A percentile compares a stretch with the other conserved stretches of the same genome.
Evolutionary conservation across 2,888 invertebrate species (phyloP).

Genomic region (Halictus quadricinctus): DNA sequence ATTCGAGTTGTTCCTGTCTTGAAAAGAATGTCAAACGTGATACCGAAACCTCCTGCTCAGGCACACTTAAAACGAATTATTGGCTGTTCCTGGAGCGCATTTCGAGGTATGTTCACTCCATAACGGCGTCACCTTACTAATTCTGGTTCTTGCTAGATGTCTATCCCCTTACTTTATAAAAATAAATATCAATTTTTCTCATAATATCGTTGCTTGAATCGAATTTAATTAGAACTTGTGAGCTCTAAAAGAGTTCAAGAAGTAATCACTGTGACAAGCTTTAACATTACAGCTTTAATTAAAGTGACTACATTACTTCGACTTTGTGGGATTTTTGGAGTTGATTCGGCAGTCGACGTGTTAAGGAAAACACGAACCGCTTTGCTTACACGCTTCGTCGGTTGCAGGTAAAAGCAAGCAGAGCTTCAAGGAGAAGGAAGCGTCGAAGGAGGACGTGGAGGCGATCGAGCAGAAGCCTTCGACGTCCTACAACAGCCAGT

Average conservation of each 20-base stretch:
- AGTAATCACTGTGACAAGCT: background rate
- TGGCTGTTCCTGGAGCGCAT: constrained; percentile 81
- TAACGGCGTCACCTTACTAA: background rate
- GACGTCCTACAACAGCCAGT: constrained; percentile 58
- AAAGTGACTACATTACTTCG: too few relatives aligned
- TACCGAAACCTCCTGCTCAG: constrained; percentile 77
- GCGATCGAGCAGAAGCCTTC: constrained; percentile 62
- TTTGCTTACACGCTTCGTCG: background rate
- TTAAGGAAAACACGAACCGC: background rate
- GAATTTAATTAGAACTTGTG: background rate
- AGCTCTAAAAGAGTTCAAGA: background rate
- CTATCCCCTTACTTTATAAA: background rate
- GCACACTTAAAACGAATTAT: constrained; percentile 74
- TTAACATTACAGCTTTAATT: too few relatives aligned
- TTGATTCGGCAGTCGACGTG: background rate
- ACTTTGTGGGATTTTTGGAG: background rate
- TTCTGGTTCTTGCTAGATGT: background rate
- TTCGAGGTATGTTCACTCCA: constrained; percentile 73
- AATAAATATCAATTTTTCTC: background rate
- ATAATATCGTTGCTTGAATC: too few relatives aligned
- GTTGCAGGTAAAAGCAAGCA: constrained; percentile 75
- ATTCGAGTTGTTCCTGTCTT: constrained; percentile 78
- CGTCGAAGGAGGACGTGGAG: constrained; percentile 26
- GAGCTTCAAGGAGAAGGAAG: constrained; percentile 62
- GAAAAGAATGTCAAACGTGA: constrained; percentile 74